Base-by-base conservation (phyloP, 2,113 vertebrate genomes). In the Perca fluviatilis region DNA sequence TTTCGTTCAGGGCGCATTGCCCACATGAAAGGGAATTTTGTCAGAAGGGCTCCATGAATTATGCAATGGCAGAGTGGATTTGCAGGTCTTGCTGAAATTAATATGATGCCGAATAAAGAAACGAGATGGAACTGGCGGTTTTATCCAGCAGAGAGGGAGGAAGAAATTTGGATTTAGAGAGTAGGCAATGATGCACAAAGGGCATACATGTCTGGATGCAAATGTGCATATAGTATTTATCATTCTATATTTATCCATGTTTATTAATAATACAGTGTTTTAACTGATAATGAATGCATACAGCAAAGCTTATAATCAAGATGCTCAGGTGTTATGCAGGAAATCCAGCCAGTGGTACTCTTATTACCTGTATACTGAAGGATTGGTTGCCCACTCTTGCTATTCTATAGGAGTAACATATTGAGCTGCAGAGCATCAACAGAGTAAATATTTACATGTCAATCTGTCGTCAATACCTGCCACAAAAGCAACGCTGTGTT, bases 11-110 rank as follows among this genome's bases (percentile, higher is more conserved):
- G 72, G 82, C 77, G 27, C 77, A 47, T 78, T 85, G 89, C 80
- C 86, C 83, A 87, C 85, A 90, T 93, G 87, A 94, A 90, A 92
- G 88, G 74, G 83, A 91, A 88, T 93, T 93, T 93, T 91, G 86
- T 87, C 87, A 63, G 84, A 85, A 79, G 76, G 77, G 76, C 62
- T 65, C 77, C 27, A 86, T 94, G 92, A 94, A 93, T 94, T 92
- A 93, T 94, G 90, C 89, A 93, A 85, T 49, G 58, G 54, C 76
- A 58, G 81, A 86, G 85, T 91, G 91, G 90, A 94, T 94, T 92
- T 93, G 86, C 90, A 91, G 91, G 81, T 89, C 84, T 88, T 79
- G 88, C 83, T 92, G 80, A 93, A 94, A 93, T 93, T 82, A 93
- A 90, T 91, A 89, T 86, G 81, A 89, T 84, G 63, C 86, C 36